Evolutionary conservation across 92 coral and sea anemone species (phyloP).

Genomic region (Metridium senile): DNA sequence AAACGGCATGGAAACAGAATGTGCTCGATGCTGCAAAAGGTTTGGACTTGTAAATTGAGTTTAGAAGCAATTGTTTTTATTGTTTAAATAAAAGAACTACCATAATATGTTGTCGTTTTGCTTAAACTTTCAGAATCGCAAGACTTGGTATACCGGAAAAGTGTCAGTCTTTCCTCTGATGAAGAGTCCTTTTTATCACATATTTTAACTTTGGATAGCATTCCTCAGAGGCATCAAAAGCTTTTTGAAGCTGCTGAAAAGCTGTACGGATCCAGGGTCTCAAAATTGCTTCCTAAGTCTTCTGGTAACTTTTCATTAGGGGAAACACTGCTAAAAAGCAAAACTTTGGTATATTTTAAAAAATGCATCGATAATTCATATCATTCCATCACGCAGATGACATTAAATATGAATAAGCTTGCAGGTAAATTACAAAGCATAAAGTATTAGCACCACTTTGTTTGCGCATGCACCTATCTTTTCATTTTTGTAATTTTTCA

Average conservation of each 20-base stretch:
- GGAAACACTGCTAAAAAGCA: slow-evolving; percentile 2
- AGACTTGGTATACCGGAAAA: background rate
- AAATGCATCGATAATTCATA: slow-evolving; percentile 17
- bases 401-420: slow-evolving; percentile 35
- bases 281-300: slow-evolving; percentile 1
- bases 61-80: background rate
- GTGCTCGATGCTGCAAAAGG: slow-evolving; percentile 54
- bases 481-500: too few species aligned
- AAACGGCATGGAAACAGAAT: slow-evolving; percentile 34
- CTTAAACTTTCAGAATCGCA: background rate
- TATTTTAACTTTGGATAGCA: background rate
- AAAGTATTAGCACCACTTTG: too few species aligned
- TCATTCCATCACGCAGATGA: slow-evolving; percentile 36
- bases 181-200: slow-evolving; percentile 2
- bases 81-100: slow-evolving; percentile 1
- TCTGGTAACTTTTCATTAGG: background rate
- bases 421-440: slow-evolving; percentile 25
- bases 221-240: background rate
- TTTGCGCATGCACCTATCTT: too few species aligned
- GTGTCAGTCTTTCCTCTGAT: background rate
- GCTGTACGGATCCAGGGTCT: slow-evolving; percentile 13
- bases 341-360: slow-evolving; percentile 15
- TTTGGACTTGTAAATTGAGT: background rate
- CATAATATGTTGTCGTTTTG: background rate
- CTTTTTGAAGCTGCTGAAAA: slow-evolving; percentile 1